A percentile compares a stretch with the other conserved stretches of the same genome.
Conservation (phyloP, 2,888 invertebrate genomes). For the Amaurobius ferox region DNA sequence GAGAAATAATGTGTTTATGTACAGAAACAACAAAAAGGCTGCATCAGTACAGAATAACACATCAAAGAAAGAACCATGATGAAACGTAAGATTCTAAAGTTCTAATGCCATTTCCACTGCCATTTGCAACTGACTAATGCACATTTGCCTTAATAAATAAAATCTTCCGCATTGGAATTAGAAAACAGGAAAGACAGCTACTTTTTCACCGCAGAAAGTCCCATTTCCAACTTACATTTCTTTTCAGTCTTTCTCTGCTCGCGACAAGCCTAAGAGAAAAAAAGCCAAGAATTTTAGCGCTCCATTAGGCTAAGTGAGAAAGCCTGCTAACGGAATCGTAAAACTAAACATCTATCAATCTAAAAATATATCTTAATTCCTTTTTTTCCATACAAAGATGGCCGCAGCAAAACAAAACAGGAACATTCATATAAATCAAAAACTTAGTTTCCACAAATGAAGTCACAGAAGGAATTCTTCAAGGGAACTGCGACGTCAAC, state of each 20-base stretch:
- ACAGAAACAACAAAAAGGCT: too few relatives aligned
- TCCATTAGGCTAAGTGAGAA: constrained; percentile 66
- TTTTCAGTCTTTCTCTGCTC: background rate
- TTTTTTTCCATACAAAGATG: constrained; percentile 30
- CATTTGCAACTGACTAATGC: background rate
- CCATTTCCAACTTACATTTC: background rate
- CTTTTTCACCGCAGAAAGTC: constrained; percentile 12
- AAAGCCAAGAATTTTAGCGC: constrained; percentile 21
- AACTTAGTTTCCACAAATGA: constrained; percentile 58
- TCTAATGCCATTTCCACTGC: background rate
- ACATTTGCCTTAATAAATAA: background rate
- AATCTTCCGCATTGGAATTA: constrained; percentile 4
- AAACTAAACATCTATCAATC: constrained; percentile 59
- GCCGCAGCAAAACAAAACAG: constrained; percentile 4
- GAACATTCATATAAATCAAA: constrained; percentile 61
- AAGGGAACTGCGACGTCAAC: constrained; percentile 33
- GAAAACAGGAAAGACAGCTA: constrained; percentile 16
- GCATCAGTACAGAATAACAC: too few relatives aligned
- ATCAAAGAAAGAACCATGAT: too few relatives aligned
- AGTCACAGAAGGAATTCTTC: constrained; percentile 40
- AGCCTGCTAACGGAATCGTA: constrained; percentile 33
- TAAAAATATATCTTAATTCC: constrained; percentile 63
- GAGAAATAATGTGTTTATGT: too few relatives aligned
- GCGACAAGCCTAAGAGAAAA: background rate
- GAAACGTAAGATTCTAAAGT: background rate